Conservation (phyloP, 2,797 vertebrate genomes). For the Myripristis jacobus region DNA sequence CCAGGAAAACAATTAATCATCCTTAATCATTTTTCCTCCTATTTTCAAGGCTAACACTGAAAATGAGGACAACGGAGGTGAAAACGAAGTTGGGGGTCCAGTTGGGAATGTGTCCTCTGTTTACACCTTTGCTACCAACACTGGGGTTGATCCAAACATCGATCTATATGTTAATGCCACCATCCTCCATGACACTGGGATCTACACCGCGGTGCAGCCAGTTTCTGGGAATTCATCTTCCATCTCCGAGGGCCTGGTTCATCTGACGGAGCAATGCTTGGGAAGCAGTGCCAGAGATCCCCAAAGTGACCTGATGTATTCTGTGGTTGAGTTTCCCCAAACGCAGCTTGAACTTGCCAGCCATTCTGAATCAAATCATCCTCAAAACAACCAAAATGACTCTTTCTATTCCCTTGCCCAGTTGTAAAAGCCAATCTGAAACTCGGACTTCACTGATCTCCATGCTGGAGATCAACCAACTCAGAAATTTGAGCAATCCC, state of each 20-base stretch:
- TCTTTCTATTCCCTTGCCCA: constrained; percentile 25
- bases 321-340: constrained; percentile 11
- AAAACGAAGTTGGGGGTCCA: not conserved
- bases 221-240: not conserved
- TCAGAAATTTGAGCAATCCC: too few species aligned
- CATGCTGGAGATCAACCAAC: too few species aligned
- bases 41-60: constrained; percentile 22
- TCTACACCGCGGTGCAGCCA: not conserved
- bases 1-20: too few species aligned
- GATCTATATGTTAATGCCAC: constrained; percentile 10
- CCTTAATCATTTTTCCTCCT: too few species aligned
- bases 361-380: not conserved
- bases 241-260: not conserved
- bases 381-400: not conserved
- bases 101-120: not conserved
- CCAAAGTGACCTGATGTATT: not conserved
- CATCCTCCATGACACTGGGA: not conserved
- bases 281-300: not conserved
- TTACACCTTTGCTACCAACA: not conserved
- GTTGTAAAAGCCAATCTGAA: not conserved
- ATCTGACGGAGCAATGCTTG: not conserved
- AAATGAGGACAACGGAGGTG: constrained; percentile 9
- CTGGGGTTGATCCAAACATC: not conserved
- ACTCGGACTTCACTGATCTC: too few species aligned
- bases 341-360: not conserved